A percentile compares a stretch with the other conserved stretches of the same genome.
These are phyloP conservation scores for Trigoniulus corallinus DNA, from an alignment of 1,140 invertebrate genomes.

Conservation along the genomic window DNA sequence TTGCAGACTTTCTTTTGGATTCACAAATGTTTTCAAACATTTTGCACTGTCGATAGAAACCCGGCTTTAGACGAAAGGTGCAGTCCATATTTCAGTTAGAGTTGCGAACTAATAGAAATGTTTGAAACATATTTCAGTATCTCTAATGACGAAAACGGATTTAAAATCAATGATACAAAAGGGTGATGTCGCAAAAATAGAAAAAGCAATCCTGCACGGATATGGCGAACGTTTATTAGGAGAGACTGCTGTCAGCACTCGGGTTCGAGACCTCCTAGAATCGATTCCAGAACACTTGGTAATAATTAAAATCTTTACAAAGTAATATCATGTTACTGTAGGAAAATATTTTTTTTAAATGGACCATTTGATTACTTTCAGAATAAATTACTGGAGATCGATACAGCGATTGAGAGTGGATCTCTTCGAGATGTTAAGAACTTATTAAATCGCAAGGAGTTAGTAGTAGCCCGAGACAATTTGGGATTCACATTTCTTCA, in stretches of 20 bases:
- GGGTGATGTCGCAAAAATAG: conserved; percentile 26
- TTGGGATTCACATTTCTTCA: conserved; percentile 56
- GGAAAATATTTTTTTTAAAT: neutral
- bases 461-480: conserved; percentile 49
- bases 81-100: too few species aligned
- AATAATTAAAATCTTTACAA: conserved; percentile 4
- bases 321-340: neutral
- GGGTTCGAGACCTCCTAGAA: conserved; percentile 41
- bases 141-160: neutral
- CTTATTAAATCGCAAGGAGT: conserved; percentile 38
- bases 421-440: conserved; percentile 42
- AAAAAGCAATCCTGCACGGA: conserved; percentile 28
- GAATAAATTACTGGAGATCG: neutral
- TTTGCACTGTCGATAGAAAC: too few species aligned
- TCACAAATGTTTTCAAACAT: too few species aligned
- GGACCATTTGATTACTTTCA: neutral
- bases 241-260: conserved; percentile 13
- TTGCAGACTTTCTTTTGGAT: too few species aligned
- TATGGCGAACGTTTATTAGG: conserved; percentile 28
- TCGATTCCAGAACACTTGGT: conserved; percentile 78
- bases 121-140: conserved; percentile 3
- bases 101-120: too few species aligned
- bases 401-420: conserved; percentile 22
- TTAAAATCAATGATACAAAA: conserved; percentile 12
- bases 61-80: too few species aligned